Conservation (phyloP, 2,888 invertebrate genomes). For the Hypselothyrea guttata region DNA sequence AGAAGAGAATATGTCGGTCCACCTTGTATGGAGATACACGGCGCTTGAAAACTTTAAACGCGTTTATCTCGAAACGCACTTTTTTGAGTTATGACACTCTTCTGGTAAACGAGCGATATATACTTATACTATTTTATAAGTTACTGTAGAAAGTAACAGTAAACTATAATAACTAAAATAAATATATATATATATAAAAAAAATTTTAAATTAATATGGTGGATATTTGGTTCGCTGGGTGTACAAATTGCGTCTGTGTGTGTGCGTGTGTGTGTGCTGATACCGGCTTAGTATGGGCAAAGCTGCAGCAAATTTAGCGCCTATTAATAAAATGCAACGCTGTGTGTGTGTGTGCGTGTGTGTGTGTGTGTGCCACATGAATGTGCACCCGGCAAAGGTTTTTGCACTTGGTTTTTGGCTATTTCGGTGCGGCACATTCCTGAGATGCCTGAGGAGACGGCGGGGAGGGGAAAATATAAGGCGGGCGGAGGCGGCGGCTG, state of each 20-base stretch:
- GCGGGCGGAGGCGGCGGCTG: slow-evolving; percentile 19
- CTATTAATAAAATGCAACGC: slow-evolving; percentile 50
- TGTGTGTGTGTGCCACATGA: not conserved
- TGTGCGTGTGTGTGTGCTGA: not conserved
- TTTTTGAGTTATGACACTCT: no score
- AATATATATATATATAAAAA: no score
- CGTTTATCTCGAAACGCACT: no score
- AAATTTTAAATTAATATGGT: no score
- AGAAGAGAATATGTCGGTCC: no score
- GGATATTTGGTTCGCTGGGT: no score
- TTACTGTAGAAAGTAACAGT: no score
- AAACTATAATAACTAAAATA: no score
- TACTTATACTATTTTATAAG: no score
- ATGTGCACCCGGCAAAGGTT: slow-evolving; percentile 57
- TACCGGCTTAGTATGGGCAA: slow-evolving; percentile 17
- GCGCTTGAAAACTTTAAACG: no score
- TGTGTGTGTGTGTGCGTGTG: slow-evolving; percentile 18
- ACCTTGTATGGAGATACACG: no score
- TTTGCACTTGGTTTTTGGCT: slow-evolving; percentile 71
- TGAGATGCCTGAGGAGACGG: slow-evolving; percentile 53
- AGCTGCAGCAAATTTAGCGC: slow-evolving; percentile 34
- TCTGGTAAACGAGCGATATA: no score
- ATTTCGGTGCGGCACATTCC: slow-evolving; percentile 70
- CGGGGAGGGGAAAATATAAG: not conserved
- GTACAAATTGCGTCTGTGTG: not conserved